These are phyloP conservation scores for Acanthaster planci DNA, from an alignment of 35 echinoderm and acorn worm species.

Conservation along the genomic window DNA sequence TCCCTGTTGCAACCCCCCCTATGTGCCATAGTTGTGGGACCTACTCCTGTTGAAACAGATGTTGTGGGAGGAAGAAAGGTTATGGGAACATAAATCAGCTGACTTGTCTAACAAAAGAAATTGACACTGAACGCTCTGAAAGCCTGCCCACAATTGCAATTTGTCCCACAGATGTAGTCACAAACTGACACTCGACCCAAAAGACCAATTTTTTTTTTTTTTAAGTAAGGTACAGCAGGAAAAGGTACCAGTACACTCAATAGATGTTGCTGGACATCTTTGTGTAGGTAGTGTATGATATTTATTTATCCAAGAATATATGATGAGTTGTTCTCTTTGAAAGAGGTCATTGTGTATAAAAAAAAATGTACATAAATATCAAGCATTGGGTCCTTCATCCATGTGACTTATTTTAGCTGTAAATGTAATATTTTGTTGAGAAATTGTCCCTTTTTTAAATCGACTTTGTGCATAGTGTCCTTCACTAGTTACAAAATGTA, in stretches of 20 bases:
- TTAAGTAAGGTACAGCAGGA: neutral
- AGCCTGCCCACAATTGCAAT: no score
- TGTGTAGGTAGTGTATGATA: conserved; percentile 10
- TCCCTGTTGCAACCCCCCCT: no score
- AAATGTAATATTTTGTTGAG: neutral
- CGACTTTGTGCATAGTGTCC: neutral
- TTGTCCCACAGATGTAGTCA: neutral
- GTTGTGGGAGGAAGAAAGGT: no score
- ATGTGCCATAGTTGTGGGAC: no score
- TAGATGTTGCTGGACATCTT: neutral
- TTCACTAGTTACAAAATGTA: neutral
- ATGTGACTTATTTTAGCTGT: neutral
- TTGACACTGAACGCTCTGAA: no score
- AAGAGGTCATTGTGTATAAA: conserved; percentile 7
- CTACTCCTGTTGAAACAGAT: no score
- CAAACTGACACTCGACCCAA: neutral
- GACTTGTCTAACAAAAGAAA: no score
- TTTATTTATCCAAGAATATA: conserved; percentile 32
- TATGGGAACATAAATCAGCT: no score
- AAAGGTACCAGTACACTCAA: neutral
- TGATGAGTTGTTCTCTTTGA: conserved; percentile 1
- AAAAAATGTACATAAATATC: neutral
- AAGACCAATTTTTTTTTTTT: neutral
- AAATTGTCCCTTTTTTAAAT: neutral
- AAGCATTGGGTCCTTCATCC: neutral